These are phyloP conservation scores for Palythoa caribaeorum DNA, from an alignment of 92 coral and sea anemone species.

Conservation along the genomic window DNA sequence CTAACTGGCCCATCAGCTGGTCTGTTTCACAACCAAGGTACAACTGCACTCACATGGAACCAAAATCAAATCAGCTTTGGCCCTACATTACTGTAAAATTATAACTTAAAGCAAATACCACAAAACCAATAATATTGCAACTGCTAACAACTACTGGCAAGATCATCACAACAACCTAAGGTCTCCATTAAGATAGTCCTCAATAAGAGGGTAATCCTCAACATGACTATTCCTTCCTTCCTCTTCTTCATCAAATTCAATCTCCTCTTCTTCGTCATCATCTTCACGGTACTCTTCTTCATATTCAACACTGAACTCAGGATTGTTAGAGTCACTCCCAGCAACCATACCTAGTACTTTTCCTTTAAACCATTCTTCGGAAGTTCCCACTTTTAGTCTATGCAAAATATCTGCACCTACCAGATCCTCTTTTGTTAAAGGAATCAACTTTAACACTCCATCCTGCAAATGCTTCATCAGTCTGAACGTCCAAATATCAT, in stretches of 20 bases:
- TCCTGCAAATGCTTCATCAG: slow-evolving; percentile 19
- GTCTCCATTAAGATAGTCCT: slow-evolving; percentile 28
- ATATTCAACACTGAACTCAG: slow-evolving; percentile 28
- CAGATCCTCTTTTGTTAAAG: slow-evolving; percentile 8
- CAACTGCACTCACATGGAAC: slow-evolving; percentile 13
- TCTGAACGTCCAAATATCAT: neutral
- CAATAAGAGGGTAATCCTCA: slow-evolving; percentile 29
- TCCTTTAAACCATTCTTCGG: slow-evolving; percentile 36
- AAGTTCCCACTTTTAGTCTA: neutral
- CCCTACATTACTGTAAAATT: slow-evolving; percentile 25
- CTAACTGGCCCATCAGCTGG: slow-evolving; percentile 28
- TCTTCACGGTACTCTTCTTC: neutral
- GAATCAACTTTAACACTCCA: neutral
- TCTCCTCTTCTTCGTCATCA: slow-evolving; percentile 9
- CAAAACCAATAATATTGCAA: slow-evolving; percentile 12
- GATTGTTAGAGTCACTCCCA: slow-evolving; percentile 21
- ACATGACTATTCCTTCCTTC: slow-evolving; percentile 1
- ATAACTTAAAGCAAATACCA: neutral
- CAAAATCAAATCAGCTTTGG: slow-evolving; percentile 22
- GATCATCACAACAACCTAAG: neutral
- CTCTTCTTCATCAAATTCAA: neutral
- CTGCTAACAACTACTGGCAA: neutral
- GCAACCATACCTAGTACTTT: slow-evolving; percentile 7
- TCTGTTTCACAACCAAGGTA: slow-evolving; percentile 35
- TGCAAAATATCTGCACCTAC: slow-evolving; percentile 11